These are phyloP conservation scores for Papilio xuthus DNA, from an alignment of 1,140 invertebrate species.

Conservation along the genomic window DNA sequence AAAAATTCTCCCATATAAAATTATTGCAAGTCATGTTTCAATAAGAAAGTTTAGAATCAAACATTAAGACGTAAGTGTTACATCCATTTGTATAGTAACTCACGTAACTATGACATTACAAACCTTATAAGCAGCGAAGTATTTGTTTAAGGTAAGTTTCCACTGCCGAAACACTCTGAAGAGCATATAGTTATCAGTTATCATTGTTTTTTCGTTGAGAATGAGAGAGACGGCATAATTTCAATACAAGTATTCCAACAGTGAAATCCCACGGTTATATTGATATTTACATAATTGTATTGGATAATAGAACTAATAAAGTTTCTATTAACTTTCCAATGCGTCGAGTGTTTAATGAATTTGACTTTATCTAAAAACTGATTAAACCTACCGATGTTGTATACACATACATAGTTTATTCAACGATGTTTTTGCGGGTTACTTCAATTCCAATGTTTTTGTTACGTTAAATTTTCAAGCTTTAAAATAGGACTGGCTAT, in stretches of 20 bases:
- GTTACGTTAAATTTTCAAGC: too few relatives aligned
- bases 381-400: not conserved
- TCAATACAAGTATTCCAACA: too few relatives aligned
- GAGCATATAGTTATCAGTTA: too few relatives aligned
- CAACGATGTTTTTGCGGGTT: not conserved
- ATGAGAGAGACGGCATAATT: too few relatives aligned
- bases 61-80: constrained; percentile 10
- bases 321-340: constrained; percentile 30
- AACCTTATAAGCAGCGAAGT: not conserved
- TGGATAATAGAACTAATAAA: constrained; percentile 4
- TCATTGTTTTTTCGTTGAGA: too few relatives aligned
- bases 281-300: not conserved
- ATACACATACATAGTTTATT: not conserved
- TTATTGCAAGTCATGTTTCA: not conserved
- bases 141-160: not conserved
- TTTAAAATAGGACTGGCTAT: not conserved
- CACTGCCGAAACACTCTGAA: too few relatives aligned
- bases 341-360: not conserved
- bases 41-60: constrained; percentile 4
- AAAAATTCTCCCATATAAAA: not conserved
- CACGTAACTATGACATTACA: not conserved
- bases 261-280: too few relatives aligned
- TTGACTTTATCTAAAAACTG: not conserved
- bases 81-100: not conserved
- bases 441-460: not conserved